Evolutionary conservation across 2,888 invertebrate species (phyloP).

Genomic region (Hetaerina titia): DNA sequence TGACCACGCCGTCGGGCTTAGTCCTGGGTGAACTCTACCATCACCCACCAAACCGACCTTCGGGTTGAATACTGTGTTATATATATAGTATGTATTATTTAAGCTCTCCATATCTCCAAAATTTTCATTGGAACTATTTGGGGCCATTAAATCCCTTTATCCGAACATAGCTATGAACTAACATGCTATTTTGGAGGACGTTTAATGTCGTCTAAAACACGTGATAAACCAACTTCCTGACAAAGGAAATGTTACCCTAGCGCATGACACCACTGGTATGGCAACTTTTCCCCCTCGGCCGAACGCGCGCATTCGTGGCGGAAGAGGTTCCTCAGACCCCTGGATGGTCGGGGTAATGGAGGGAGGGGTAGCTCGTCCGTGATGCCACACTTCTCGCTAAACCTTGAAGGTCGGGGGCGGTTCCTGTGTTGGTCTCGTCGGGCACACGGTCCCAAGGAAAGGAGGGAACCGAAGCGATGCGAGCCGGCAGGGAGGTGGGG

Average conservation of each 20-base stretch:
- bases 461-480: not conserved
- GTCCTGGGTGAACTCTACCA: no score
- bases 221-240: no score
- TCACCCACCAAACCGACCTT: no score
- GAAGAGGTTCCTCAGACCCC: not conserved
- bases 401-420: not conserved
- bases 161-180: no score
- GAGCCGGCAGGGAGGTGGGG: not conserved
- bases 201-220: no score
- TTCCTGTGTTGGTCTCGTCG: not conserved
- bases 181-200: no score
- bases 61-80: no score
- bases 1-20: no score
- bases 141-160: no score
- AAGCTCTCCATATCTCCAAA: no score
- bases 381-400: not conserved
- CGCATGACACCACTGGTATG: not conserved
- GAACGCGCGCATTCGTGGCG: not conserved
- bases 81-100: no score
- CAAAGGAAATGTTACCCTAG: not conserved
- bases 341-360: not conserved
- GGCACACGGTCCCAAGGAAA: not conserved
- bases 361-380: not conserved
- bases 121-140: no score
- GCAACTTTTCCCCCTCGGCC: not conserved